These are phyloP conservation scores for Proterorhinus semilunaris DNA, from an alignment of 2,113 vertebrate genomes.

Conservation along the genomic window DNA sequence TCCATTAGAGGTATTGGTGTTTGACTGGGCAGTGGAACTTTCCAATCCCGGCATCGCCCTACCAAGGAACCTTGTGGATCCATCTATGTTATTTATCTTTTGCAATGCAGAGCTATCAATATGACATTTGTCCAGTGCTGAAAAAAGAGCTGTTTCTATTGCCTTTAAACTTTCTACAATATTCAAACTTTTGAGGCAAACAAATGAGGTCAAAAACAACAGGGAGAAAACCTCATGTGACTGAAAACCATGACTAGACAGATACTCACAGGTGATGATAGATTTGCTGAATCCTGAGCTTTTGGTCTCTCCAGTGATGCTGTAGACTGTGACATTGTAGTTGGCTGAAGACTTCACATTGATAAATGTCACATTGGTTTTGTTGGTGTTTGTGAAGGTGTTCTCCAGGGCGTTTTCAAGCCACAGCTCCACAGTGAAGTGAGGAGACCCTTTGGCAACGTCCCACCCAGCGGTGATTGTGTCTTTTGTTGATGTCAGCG, in stretches of 20 bases:
- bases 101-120: too few species aligned
- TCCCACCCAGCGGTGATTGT: neutral
- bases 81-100: too few species aligned
- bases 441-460: rapidly evolving
- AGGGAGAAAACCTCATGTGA: too few species aligned
- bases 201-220: neutral
- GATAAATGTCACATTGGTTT: rapidly evolving
- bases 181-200: too few species aligned
- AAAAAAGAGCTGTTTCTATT: too few species aligned
- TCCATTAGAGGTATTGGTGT: too few species aligned
- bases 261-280: constrained; percentile 55
- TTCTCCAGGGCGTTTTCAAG: rapidly evolving
- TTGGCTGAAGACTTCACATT: neutral
- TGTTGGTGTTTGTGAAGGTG: rapidly evolving
- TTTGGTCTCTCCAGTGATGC: rapidly evolving
- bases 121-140: too few species aligned
- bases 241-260: neutral
- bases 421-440: rapidly evolving
- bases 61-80: too few species aligned
- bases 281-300: rapidly evolving
- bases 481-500: rapidly evolving
- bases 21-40: too few species aligned
- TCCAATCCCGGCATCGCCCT: too few species aligned
- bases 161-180: too few species aligned
- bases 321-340: constrained; percentile 23